Conservation (phyloP, 2,888 invertebrate genomes). For the Hemithea aestivaria region DNA sequence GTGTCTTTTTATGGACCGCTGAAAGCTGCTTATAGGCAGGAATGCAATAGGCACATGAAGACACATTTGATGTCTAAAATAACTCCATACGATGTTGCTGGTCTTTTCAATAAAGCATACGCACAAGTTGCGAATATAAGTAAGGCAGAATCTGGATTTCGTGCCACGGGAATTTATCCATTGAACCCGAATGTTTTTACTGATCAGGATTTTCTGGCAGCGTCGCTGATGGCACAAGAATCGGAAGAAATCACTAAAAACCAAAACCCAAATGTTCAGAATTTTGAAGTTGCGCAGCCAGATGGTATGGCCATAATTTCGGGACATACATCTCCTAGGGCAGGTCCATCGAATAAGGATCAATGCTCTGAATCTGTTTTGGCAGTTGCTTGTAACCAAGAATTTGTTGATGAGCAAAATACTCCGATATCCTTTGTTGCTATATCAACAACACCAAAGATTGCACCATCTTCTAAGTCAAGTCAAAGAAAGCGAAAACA, state of each 20-base stretch:
- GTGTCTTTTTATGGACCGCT: conserved; percentile 22
- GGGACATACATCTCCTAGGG: too few relatives aligned
- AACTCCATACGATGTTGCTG: conserved; percentile 16
- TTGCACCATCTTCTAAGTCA: too few relatives aligned
- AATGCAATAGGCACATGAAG: conserved; percentile 11
- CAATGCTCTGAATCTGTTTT: too few relatives aligned
- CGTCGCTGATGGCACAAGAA: conserved; percentile 1
- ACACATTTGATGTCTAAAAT: conserved; percentile 8
- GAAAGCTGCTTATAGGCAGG: conserved; percentile 15
- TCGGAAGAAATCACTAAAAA: not conserved
- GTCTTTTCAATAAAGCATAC: conserved; percentile 18
- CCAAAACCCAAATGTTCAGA: not conserved
- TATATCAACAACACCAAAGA: too few relatives aligned
- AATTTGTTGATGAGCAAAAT: too few relatives aligned
- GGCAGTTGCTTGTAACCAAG: too few relatives aligned
- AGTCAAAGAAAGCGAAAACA: too few relatives aligned
- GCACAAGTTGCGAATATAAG: conserved; percentile 26
- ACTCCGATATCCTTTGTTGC: too few relatives aligned
- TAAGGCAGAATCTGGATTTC: conserved; percentile 33
- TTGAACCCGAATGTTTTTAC: conserved; percentile 30
- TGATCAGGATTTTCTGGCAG: not conserved
- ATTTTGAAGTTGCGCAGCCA: not conserved
- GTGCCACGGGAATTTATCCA: conserved; percentile 37
- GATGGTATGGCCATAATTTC: not conserved
- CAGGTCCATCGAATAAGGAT: too few relatives aligned